Evolutionary conservation across 2,113 vertebrate species (phyloP).

Genomic region (Baryphthengus martii): DNA sequence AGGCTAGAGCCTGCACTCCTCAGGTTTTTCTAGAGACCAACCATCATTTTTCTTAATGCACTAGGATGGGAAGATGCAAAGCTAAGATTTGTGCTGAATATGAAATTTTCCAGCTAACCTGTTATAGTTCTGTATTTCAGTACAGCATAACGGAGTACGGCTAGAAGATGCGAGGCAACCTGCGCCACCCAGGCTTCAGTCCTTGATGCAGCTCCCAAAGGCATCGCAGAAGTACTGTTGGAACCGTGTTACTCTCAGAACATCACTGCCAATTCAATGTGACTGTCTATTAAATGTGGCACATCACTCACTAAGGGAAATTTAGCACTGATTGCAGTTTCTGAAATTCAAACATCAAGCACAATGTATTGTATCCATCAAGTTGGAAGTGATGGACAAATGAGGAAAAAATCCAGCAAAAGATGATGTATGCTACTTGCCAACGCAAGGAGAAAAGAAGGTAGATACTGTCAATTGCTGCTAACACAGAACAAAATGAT

Average conservation of each 20-base stretch:
- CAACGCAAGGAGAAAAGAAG: neutral
- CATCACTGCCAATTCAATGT: neutral
- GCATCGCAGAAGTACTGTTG: neutral
- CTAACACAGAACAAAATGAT: neutral
- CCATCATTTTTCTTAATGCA: neutral
- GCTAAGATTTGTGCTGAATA: neutral
- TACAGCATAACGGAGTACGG: neutral
- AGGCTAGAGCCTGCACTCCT: neutral
- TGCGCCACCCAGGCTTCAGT: neutral
- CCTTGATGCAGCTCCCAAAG: neutral
- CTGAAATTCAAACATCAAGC: neutral
- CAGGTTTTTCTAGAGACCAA: neutral
- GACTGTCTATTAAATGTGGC: neutral
- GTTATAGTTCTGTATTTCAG: neutral
- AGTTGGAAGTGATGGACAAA: neutral
- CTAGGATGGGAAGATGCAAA: neutral
- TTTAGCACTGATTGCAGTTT: neutral
- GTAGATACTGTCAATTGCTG: neutral
- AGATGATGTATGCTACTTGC: neutral
- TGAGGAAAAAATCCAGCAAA: neutral
- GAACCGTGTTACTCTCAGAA: neutral
- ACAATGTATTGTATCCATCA: neutral
- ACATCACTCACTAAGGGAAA: neutral
- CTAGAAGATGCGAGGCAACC: neutral
- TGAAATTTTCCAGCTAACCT: neutral